These are phyloP conservation scores for Stomorhina lunata DNA, from an alignment of 2,888 invertebrate species.

Conservation along the genomic window DNA sequence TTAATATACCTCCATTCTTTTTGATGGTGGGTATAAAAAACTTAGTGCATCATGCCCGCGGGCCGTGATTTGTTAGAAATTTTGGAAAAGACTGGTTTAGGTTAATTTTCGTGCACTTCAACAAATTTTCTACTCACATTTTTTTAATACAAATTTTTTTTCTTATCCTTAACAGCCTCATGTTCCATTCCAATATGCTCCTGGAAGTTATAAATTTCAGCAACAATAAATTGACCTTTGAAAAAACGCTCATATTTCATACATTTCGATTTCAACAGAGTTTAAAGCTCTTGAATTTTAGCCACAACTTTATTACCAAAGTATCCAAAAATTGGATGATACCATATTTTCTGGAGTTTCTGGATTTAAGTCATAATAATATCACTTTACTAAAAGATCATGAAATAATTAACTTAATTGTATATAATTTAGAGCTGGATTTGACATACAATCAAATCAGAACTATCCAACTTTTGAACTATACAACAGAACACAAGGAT, in stretches of 20 bases:
- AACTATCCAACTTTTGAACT: conserved; percentile 77
- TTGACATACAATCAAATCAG: conserved; percentile 82
- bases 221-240: neutral
- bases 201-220: neutral
- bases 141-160: no score
- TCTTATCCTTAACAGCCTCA: neutral
- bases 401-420: conserved; percentile 76
- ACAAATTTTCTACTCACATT: no score
- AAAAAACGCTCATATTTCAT: conserved; percentile 77
- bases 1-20: no score
- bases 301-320: conserved; percentile 83
- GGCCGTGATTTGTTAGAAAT: no score
- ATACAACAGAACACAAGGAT: conserved; percentile 69
- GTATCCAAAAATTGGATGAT: conserved; percentile 85
- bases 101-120: no score
- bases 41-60: no score
- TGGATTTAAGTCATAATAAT: conserved; percentile 85
- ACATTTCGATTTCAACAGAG: conserved; percentile 82
- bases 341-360: conserved; percentile 81
- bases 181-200: neutral
- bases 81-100: no score
- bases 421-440: conserved; percentile 78
- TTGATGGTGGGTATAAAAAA: no score
- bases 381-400: conserved; percentile 80
- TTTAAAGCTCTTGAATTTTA: conserved; percentile 82